These are phyloP conservation scores for Leguminivora glycinivorella DNA, from an alignment of 1,140 invertebrate species.

Conservation along the genomic window DNA sequence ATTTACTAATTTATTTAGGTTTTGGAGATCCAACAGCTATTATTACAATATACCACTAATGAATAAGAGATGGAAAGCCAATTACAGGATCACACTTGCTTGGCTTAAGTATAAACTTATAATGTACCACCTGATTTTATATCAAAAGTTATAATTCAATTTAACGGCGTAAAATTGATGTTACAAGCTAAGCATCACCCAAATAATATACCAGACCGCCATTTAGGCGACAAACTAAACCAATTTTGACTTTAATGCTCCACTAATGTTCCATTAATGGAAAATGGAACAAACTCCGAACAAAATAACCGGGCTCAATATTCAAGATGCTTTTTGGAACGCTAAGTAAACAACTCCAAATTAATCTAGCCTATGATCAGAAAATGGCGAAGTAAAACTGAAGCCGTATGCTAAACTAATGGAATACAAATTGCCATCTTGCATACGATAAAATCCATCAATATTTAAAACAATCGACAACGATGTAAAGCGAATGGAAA, in stretches of 20 bases:
- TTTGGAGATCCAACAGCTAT: too few relatives aligned
- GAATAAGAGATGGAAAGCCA: too few relatives aligned
- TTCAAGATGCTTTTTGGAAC: constrained; percentile 2
- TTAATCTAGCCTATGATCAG: constrained; percentile 27
- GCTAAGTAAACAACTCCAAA: constrained; percentile 29
- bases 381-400: constrained; percentile 36
- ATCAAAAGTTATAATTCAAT: neutral
- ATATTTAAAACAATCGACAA: constrained; percentile 54
- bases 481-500: constrained; percentile 37
- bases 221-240: constrained; percentile 7
- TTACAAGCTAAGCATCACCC: neutral
- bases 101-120: too few relatives aligned
- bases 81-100: too few relatives aligned
- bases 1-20: too few relatives aligned
- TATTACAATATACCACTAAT: too few relatives aligned
- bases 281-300: constrained; percentile 10
- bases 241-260: constrained; percentile 6
- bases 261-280: constrained; percentile 19
- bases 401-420: constrained; percentile 55
- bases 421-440: constrained; percentile 74
- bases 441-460: constrained; percentile 69
- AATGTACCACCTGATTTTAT: neutral
- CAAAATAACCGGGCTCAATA: constrained; percentile 13
- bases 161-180: neutral
- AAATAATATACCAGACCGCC: neutral